These are phyloP conservation scores for Merodon equestris DNA, from an alignment of 2,888 invertebrate genomes.

Conservation along the genomic window DNA sequence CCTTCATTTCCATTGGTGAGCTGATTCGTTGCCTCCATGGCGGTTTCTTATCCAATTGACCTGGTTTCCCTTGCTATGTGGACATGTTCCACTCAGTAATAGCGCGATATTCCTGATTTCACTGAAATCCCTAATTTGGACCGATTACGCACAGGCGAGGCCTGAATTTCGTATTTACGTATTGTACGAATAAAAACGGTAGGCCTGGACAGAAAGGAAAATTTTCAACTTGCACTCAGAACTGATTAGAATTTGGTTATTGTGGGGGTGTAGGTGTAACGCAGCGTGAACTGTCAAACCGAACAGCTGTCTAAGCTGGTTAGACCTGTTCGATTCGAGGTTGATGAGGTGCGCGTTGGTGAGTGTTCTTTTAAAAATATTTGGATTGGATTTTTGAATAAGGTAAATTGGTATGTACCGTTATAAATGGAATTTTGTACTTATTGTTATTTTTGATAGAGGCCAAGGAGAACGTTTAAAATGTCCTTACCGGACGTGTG, in stretches of 20 bases:
- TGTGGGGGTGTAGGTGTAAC: slow-evolving; percentile 13
- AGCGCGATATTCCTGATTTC: not conserved
- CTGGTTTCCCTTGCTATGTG: not conserved
- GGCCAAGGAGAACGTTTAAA: no score
- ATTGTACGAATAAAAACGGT: not conserved
- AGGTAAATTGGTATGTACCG: no score
- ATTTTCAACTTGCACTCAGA: slow-evolving; percentile 6
- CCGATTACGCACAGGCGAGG: no score
- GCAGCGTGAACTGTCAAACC: slow-evolving; percentile 17
- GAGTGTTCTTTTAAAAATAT: no score
- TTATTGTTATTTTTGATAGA: no score
- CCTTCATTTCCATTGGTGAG: slow-evolving; percentile 33
- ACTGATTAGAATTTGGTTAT: slow-evolving; percentile 17
- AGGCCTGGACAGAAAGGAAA: not conserved
- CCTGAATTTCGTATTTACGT: not conserved
- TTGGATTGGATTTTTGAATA: no score
- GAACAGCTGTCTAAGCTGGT: slow-evolving; percentile 31
- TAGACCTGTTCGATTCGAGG: slow-evolving; percentile 21
- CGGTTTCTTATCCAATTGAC: not conserved
- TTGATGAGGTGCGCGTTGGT: not conserved
- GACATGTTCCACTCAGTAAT: not conserved
- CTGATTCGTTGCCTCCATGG: slow-evolving; percentile 22
- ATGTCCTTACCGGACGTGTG: no score
- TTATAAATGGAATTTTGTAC: no score
- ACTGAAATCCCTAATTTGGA: no score